A percentile compares a stretch with the other conserved stretches of the same genome.
Evolutionary conservation across 2,888 invertebrate genomes (phyloP).

Genomic region (Orthonevra nobilis): DNA sequence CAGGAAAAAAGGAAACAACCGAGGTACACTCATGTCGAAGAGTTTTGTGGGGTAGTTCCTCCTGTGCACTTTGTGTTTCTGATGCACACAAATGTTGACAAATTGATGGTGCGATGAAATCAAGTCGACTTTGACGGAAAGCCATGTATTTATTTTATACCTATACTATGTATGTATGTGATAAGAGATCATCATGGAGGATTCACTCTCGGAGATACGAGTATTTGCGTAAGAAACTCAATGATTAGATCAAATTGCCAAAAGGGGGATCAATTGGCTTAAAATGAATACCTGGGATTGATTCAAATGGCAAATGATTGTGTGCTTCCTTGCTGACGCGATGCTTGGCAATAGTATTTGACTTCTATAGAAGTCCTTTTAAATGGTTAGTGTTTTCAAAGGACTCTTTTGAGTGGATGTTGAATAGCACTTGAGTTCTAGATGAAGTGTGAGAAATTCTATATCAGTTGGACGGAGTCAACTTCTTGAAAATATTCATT

Average conservation of each 20-base stretch:
- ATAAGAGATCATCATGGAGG: too few species aligned
- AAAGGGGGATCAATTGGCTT: slow-evolving; percentile 41
- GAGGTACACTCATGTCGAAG: slow-evolving; percentile 60
- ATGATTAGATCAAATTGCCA: slow-evolving; percentile 61
- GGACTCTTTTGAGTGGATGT: too few species aligned
- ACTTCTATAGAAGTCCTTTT: too few species aligned
- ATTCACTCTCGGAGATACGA: too few species aligned
- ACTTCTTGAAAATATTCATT: too few species aligned
- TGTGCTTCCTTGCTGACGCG: slow-evolving; percentile 9
- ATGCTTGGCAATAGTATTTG: too few species aligned
- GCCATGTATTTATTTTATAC: slow-evolving; percentile 24
- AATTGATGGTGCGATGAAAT: slow-evolving; percentile 66
- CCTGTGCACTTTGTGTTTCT: slow-evolving; percentile 57
- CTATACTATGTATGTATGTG: too few species aligned
- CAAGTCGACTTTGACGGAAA: slow-evolving; percentile 61
- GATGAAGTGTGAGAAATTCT: too few species aligned
- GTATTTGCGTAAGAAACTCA: slow-evolving; percentile 58
- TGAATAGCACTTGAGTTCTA: too few species aligned
- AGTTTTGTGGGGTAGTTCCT: slow-evolving; percentile 20
- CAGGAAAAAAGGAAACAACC: slow-evolving; percentile 64
- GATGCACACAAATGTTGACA: slow-evolving; percentile 66
- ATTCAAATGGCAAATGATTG: not conserved
- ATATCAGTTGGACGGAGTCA: too few species aligned
- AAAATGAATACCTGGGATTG: slow-evolving; percentile 3
- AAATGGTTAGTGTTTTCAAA: too few species aligned